Conservation (phyloP, 1,140 invertebrate species). For the Drosophila leontia region DNA sequence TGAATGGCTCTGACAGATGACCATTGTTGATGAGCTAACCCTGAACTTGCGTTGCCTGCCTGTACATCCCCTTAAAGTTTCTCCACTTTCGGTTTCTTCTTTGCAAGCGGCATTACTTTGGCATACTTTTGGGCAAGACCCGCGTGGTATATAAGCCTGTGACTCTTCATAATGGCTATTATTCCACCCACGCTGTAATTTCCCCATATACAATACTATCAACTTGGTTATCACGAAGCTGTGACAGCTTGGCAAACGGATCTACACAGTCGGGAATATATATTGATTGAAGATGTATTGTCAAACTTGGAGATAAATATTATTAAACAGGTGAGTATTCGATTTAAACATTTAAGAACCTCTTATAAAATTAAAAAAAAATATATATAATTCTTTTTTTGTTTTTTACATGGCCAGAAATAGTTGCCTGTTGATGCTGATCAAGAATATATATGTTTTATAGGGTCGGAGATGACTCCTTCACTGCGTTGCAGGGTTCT, state of each 20-base stretch:
- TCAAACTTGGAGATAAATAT: neutral
- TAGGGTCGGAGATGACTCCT: no score
- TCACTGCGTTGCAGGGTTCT: no score
- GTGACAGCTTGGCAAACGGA: neutral
- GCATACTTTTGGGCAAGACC: conserved; percentile 10
- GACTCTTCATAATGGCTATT: neutral
- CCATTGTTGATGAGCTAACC: conserved; percentile 18
- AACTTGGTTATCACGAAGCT: neutral
- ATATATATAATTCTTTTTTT: no score
- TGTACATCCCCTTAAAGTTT: neutral
- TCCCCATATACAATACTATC: neutral
- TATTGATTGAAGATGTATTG: neutral
- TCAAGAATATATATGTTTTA: no score
- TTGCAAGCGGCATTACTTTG: neutral
- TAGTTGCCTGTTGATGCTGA: no score
- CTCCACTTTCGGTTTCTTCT: conserved; percentile 45
- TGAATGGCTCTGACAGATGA: conserved; percentile 5
- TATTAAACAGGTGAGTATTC: neutral
- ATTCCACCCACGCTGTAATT: neutral
- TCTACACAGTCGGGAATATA: neutral
- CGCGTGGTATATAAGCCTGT: neutral
- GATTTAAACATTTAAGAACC: neutral
- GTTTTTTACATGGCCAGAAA: no score
- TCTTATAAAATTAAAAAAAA: no score
- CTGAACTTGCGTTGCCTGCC: conserved; percentile 24